Evolutionary conservation across 2,888 invertebrate genomes (phyloP), one percentile per base, ranked within the genome.

Genomic region (Abscondita cerata): DNA sequence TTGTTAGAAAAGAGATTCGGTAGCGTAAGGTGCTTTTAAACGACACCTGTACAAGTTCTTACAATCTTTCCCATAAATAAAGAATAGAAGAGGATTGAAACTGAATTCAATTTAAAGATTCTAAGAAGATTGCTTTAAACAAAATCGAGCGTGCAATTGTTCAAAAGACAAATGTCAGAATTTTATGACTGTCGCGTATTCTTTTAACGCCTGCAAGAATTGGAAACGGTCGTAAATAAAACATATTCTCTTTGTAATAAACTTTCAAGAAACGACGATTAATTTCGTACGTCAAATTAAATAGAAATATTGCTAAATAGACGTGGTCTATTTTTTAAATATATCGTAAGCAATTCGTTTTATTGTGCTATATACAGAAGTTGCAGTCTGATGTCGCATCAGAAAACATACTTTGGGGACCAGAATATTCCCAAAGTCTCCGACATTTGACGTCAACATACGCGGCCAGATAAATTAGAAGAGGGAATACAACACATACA

Each of bases 391-490:
- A 69, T 69, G 69, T 72, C 77, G 72, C 76, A 78, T 78, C 77
- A 77, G 76, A 74, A 78, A 78, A 78, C 78, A 78, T 78, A 77
- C 74, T 68, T 72, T 78, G 78, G 78, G n/a, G 78, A 78, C 74
- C 70, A 60, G 69, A 70, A 74, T 74, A 76, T 78, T 77, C 77
- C 78, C 78, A 75, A 69, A 75, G 74, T 73, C 75, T 73, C 73
- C 69, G 72, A 76, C 75, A 67, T 70, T 73, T 72, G 75, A 75
- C 73, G 76, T 73, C 76, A 73, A 75, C 76, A 75, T 73, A 73
- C 70, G 69, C 68, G 72, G 69, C 71, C 70, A 71, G 72, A 75
- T 76, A 77, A 78, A 78, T 78, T 76, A 78, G 76, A 76, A 71
- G 62, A 68, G 78, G 78, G 77, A 73, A 73, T 73, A 72, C 71